These are phyloP conservation scores for Argyresthia albistria DNA, from an alignment of 2,888 invertebrate species.

Conservation along the genomic window DNA sequence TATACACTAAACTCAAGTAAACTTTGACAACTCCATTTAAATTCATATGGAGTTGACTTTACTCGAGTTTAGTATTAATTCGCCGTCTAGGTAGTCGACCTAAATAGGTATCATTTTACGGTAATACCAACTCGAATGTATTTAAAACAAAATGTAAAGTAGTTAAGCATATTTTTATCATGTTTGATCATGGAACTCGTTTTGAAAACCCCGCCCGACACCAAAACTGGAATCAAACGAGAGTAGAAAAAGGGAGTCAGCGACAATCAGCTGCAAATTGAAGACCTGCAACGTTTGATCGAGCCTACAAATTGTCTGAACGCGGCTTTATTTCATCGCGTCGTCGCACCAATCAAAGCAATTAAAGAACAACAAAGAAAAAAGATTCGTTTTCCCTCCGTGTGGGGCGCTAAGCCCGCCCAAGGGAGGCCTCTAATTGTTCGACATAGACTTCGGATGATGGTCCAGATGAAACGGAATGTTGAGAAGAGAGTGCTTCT, in stretches of 20 bases:
- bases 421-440: constrained; percentile 32
- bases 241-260: constrained; percentile 16
- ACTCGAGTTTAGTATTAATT: too few relatives aligned
- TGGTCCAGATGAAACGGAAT: neutral
- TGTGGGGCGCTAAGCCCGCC: constrained; percentile 19
- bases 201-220: too few relatives aligned
- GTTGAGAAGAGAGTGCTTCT: neutral
- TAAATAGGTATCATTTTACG: too few relatives aligned
- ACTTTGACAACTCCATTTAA: too few relatives aligned
- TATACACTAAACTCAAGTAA: too few relatives aligned
- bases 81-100: too few relatives aligned
- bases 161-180: too few relatives aligned
- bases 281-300: constrained; percentile 33
- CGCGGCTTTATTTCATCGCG: constrained; percentile 47
- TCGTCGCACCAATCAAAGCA: constrained; percentile 51
- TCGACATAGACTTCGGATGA: constrained; percentile 4
- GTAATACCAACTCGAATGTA: too few relatives aligned
- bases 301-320: constrained; percentile 36
- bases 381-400: constrained; percentile 24
- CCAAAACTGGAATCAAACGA: too few relatives aligned
- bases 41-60: too few relatives aligned
- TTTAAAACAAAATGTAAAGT: too few relatives aligned
- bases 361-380: constrained; percentile 52
- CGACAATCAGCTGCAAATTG: constrained; percentile 42
- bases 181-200: too few relatives aligned